Conservation (phyloP, 2,797 vertebrate species). For the Myripristis murdjan region DNA sequence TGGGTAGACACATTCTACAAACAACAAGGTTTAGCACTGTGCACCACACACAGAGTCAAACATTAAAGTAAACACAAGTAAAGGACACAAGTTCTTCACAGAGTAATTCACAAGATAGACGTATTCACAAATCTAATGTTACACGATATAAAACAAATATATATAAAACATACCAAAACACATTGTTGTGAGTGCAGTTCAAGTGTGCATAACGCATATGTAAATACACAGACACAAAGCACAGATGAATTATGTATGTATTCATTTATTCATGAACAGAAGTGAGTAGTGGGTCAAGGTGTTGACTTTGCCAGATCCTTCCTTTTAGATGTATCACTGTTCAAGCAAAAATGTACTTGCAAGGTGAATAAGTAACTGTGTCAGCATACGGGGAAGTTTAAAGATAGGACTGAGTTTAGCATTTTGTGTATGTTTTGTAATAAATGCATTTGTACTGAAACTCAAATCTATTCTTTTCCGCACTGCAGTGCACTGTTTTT, state of each 20-base stretch:
- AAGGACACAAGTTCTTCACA: slow-evolving; percentile 31
- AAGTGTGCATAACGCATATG: slow-evolving; percentile 17
- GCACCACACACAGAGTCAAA: slow-evolving; percentile 9
- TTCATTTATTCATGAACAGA: slow-evolving; percentile 65
- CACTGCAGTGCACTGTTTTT: slow-evolving; percentile 17
- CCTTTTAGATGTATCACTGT: slow-evolving; percentile 43
- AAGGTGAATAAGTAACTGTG: slow-evolving; percentile 19
- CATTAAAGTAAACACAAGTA: slow-evolving; percentile 11
- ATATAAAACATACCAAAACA: slow-evolving; percentile 25
- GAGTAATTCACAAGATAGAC: not conserved
- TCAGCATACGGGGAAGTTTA: slow-evolving; percentile 23
- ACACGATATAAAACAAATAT: slow-evolving; percentile 18
- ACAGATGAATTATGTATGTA: slow-evolving; percentile 46
- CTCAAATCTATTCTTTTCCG: slow-evolving; percentile 25
- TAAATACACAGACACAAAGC: slow-evolving; percentile 36
- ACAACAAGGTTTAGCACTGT: not conserved
- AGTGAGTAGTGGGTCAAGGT: slow-evolving; percentile 52
- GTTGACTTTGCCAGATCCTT: slow-evolving; percentile 55
- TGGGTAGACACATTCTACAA: slow-evolving; percentile 20
- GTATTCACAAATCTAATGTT: slow-evolving; percentile 3
- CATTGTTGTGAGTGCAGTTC: slow-evolving; percentile 24
- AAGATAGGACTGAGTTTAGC: not conserved
- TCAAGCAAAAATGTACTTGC: slow-evolving; percentile 19
- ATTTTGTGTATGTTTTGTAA: not conserved
- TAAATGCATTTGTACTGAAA: slow-evolving; percentile 26